phyloP scores from a whole-genome alignment of 2,113 vertebrate genomes.

The Psittacula cyanocephala region DNA sequence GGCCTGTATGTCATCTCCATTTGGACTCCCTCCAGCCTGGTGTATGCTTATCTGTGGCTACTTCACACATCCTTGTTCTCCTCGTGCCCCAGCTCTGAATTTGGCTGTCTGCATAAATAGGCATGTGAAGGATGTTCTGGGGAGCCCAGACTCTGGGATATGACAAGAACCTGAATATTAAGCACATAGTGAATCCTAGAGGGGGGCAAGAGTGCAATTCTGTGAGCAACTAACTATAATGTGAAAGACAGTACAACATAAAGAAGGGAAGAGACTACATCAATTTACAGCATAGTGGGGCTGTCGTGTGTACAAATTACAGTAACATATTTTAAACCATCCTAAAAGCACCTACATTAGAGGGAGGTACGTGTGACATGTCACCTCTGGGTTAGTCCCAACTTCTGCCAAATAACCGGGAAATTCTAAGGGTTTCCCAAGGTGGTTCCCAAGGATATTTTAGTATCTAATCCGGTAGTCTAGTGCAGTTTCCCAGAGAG shows the following conservation, averaged over 20 bases:
- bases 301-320: neutral
- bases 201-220: rapidly evolving
- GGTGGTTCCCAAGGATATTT: neutral
- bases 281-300: neutral
- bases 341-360: neutral
- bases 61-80: neutral
- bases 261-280: neutral
- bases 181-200: neutral
- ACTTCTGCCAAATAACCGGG: neutral
- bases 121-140: neutral
- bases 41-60: neutral
- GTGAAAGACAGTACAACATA: neutral
- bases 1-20: neutral
- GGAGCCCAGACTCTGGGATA: neutral
- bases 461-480: neutral
- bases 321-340: neutral
- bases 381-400: neutral
- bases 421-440: neutral
- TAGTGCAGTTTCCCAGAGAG: neutral
- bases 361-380: neutral
- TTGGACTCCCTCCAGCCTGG: neutral
- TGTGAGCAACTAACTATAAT: neutral
- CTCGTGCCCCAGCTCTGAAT: neutral
- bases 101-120: neutral
- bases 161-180: neutral